phyloP scores from a whole-genome alignment of 2,797 vertebrate genomes.

The Xyrichtys novacula region DNA sequence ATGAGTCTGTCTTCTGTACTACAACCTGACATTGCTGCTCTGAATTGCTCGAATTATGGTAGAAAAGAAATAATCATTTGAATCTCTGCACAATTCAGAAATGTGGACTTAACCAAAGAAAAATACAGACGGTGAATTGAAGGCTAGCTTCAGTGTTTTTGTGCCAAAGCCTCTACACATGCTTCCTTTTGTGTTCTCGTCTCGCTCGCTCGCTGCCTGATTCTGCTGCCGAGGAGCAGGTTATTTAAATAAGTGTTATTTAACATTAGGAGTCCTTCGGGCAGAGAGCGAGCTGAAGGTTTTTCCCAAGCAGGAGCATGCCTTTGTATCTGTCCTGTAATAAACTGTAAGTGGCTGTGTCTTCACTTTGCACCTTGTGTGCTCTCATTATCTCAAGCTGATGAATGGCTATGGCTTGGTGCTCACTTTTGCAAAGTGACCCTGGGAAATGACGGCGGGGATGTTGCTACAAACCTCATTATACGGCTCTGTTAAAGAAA shows the following conservation, averaged over 20 bases:
- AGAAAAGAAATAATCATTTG: conserved; percentile 39
- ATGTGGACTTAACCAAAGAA: conserved; percentile 24
- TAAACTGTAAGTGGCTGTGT: conserved; percentile 78
- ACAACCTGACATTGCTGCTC: conserved; percentile 41
- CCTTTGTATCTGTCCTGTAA: conserved; percentile 68
- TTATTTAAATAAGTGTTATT: conserved; percentile 61
- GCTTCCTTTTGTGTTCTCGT: conserved; percentile 40
- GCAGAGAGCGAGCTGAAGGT: conserved; percentile 55
- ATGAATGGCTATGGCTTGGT: conserved; percentile 79
- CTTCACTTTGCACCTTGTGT: conserved; percentile 71
- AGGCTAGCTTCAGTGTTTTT: conserved; percentile 12
- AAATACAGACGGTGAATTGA: conserved; percentile 17
- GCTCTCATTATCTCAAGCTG: conserved; percentile 86
- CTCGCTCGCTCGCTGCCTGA: conserved; percentile 22
- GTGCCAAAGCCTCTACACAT: conserved; percentile 32
- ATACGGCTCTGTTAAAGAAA: conserved; percentile 42
- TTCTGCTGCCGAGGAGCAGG: conserved; percentile 32
- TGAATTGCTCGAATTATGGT: conserved; percentile 48
- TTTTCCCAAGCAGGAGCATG: conserved; percentile 63
- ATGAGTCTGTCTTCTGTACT: conserved; percentile 59
- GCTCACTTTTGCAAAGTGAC: conserved; percentile 83
- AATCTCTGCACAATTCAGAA: conserved; percentile 45
- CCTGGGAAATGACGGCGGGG: conserved; percentile 76
- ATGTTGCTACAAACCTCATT: conserved; percentile 66
- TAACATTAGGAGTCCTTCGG: conserved; percentile 56